phyloP scores from a whole-genome alignment of 1,140 invertebrate genomes.

The Zaprionus taronus region DNA sequence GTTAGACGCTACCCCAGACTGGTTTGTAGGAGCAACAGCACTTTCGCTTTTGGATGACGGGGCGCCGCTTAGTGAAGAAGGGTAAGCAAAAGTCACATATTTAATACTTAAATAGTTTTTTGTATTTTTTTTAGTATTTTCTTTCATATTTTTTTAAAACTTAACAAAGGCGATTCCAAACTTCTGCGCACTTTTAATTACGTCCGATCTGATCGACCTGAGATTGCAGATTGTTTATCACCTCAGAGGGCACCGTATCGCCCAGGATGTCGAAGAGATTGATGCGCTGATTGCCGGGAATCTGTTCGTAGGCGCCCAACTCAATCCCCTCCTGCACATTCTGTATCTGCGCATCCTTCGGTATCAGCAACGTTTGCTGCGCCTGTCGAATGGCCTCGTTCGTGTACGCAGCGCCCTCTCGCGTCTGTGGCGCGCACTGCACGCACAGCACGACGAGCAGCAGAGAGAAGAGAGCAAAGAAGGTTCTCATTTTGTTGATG shows the following conservation, averaged over 20 bases:
- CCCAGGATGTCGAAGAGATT: slow-evolving; percentile 92
- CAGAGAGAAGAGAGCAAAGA: slow-evolving; percentile 83
- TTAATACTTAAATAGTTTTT: slow-evolving; percentile 54
- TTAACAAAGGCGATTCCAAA: slow-evolving; percentile 59
- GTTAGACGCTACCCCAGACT: slow-evolving; percentile 32
- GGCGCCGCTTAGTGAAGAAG: not conserved
- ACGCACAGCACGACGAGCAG: slow-evolving; percentile 84
- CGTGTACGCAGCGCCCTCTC: slow-evolving; percentile 91
- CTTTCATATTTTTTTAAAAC: slow-evolving; percentile 48
- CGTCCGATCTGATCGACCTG: slow-evolving; percentile 92
- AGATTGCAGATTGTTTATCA: slow-evolving; percentile 93
- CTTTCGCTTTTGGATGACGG: slow-evolving; percentile 63
- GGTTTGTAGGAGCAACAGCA: slow-evolving; percentile 57
- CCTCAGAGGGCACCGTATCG: slow-evolving; percentile 92
- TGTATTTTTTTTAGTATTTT: slow-evolving; percentile 38
- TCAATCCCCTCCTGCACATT: slow-evolving; percentile 93
- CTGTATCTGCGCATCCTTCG: slow-evolving; percentile 93
- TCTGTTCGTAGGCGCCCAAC: slow-evolving; percentile 92
- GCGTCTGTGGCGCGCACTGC: slow-evolving; percentile 87
- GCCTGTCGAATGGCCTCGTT: slow-evolving; percentile 94
- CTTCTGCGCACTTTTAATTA: slow-evolving; percentile 84
- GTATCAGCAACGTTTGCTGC: slow-evolving; percentile 92
- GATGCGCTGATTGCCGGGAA: slow-evolving; percentile 92
- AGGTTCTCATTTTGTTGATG: slow-evolving; percentile 69
- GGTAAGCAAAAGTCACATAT: slow-evolving; percentile 37